Evolutionary conservation across 2,797 vertebrate species (phyloP), one percentile per base, ranked within the genome.

Genomic region (Phataginus tricuspis): DNA sequence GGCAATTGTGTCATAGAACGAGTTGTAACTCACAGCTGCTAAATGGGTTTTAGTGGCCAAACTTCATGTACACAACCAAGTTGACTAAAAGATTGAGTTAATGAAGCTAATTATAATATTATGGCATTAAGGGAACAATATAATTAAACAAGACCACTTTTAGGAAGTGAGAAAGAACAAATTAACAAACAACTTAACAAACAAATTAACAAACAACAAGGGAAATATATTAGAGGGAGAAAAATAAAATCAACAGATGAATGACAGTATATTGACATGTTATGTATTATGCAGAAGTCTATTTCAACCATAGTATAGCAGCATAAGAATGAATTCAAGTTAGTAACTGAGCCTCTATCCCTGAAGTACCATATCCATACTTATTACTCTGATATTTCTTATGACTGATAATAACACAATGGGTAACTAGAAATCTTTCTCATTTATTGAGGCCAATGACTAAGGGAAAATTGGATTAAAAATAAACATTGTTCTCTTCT

Each of bases 101-200:
- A 94, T 68, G 15, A 94, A 82, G n/a, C 78, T 64, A 37, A 59
- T 74, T 66, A 37, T 75, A n/a, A 55, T 84, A 64, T 45, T 45
- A 71, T 66, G 34, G 23, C 59, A 66, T 83, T 75, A 61, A 74
- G n/a, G 12, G 27, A 86, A 11, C 1, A 14, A 27, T 74, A 53
- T 49, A 68, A 93, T 61, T 66, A 88, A 75, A 80, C 4, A 79
- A 39, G 29, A 72, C 23, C 5, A 37, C 31, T 78, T 90, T 82
- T 63, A 90, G 57, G 31, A 94, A 94, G 79, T 72, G n/a, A 93
- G 64, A 69, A 86, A 89, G 82, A 49, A 37, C 25, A 64, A 31
- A 31, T 91, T 49, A 86, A 42, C n/a, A 82, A 90, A 89, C 39
- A 86, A 69, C 51, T 69, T 39, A 39, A 39, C 14, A 64, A 39